phyloP scores from a whole-genome alignment of 1,140 invertebrate species.

The Drosophila arawakana region DNA sequence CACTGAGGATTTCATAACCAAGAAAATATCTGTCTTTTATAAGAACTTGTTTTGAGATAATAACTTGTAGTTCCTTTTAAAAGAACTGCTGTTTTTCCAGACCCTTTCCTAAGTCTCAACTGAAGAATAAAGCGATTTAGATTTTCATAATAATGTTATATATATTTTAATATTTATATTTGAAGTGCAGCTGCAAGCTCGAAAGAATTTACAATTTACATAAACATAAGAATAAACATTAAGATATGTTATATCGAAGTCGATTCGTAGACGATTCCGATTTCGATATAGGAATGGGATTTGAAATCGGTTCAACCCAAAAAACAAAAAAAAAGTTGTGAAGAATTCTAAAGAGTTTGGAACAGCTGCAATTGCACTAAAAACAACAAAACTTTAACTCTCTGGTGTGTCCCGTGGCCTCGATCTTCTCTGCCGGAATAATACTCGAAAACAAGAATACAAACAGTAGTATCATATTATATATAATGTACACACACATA shows the following conservation, averaged over 20 bases:
- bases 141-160: slow-evolving; percentile 31
- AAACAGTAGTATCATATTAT: slow-evolving; percentile 61
- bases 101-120: too few relatives aligned
- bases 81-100: too few relatives aligned
- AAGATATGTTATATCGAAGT: slow-evolving; percentile 12
- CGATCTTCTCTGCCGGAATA: slow-evolving; percentile 42
- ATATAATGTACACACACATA: slow-evolving; percentile 56
- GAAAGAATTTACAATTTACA: slow-evolving; percentile 38
- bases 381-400: slow-evolving; percentile 6
- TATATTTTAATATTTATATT: slow-evolving; percentile 37
- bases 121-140: slow-evolving; percentile 12
- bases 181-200: slow-evolving; percentile 31
- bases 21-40: too few relatives aligned
- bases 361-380: slow-evolving; percentile 16
- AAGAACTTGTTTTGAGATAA: too few relatives aligned
- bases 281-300: slow-evolving; percentile 32
- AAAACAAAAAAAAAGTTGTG: not conserved
- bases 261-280: not conserved
- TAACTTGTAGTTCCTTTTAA: too few relatives aligned
- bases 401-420: not conserved
- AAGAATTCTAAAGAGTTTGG: not conserved
- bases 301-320: slow-evolving; percentile 11
- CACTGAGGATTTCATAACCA: too few relatives aligned
- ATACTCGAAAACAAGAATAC: slow-evolving; percentile 69
- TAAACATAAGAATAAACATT: not conserved